Evolutionary conservation across 2,888 invertebrate genomes (phyloP), one percentile per base, ranked within the genome.

Genomic region (Meteorus cinctellus): DNA sequence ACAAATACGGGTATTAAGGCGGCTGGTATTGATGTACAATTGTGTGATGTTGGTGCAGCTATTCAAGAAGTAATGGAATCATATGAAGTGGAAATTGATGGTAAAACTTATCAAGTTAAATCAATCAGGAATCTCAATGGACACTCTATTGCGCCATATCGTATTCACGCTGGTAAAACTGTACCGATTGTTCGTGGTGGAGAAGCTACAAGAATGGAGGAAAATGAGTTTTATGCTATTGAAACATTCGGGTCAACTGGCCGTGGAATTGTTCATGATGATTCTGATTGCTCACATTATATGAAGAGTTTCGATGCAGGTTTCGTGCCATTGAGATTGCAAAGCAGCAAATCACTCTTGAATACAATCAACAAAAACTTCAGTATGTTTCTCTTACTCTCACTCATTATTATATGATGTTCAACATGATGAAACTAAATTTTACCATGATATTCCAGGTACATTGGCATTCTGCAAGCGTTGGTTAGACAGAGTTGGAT

Each of bases 51-150:
- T 81, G 99, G 96, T 14, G 96, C 97, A 79, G 96, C 97, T 1
- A 97, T 99, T 83, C 99, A 99, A 89, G 99, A 99, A 92, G 98
- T 98, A 0, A 99, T 99, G 99, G 99, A 99, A 88, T 98, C 98
- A 0, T 98, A 99, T 89, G 99, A 99, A 91, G 94, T 99, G 6
- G 99, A 99, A 90, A 90, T 99, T 74, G 97, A 99, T 90, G 99
- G 99, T 48, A 97, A 97, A 91, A 95, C 95, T 14, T 98, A 97
- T 91, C 97, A 95, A 90, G 96, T 99, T 45, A 99, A 98, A 91
- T 96, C 98, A 6, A 99, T 99, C 86, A 93, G 99, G 79, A 99
- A 99, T 91, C 92, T 99, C 80, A 99, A 99, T 90, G 99, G 99
- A 0, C 99, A 99, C 90, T 98, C 98, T n/a, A 98, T 99, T 86